Conservation (phyloP, 2,888 invertebrate species). For the Fragum sueziense region DNA sequence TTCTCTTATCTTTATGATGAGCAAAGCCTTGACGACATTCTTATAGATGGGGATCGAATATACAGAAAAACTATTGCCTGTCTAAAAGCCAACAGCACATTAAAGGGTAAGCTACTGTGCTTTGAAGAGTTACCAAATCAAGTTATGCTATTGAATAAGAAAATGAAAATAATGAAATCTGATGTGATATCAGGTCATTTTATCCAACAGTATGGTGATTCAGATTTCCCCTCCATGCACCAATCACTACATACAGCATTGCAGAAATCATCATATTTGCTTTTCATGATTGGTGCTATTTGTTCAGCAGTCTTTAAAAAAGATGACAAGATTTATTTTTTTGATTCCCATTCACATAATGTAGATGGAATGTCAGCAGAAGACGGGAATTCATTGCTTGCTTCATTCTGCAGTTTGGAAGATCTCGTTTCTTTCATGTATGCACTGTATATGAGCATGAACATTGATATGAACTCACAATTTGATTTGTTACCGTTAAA, state of each 20-base stretch:
- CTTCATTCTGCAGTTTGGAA: constrained; percentile 8
- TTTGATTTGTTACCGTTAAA: constrained; percentile 27
- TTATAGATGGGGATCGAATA: constrained; percentile 12
- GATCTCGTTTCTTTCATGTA: constrained; percentile 20
- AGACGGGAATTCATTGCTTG: constrained; percentile 25
- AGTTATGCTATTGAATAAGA: constrained; percentile 7
- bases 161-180: background rate
- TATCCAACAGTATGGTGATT: constrained; percentile 6
- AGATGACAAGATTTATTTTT: constrained; percentile 30
- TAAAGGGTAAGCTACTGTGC: constrained; percentile 8
- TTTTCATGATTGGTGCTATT: constrained; percentile 34
- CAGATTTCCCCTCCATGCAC: constrained; percentile 14
- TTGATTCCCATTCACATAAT: constrained; percentile 47
- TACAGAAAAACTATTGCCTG: constrained; percentile 1
- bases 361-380: constrained; percentile 17
- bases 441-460: constrained; percentile 30
- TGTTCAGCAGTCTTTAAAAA: constrained; percentile 35
- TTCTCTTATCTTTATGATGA: background rate
- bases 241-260: constrained; percentile 27
- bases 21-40: background rate
- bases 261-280: background rate
- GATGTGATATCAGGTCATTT: constrained; percentile 17
- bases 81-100: background rate
- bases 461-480: constrained; percentile 5
- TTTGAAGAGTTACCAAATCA: constrained; percentile 10